phyloP scores from a whole-genome alignment of 2,113 vertebrate species.

The Malurus alboscapulatus region DNA sequence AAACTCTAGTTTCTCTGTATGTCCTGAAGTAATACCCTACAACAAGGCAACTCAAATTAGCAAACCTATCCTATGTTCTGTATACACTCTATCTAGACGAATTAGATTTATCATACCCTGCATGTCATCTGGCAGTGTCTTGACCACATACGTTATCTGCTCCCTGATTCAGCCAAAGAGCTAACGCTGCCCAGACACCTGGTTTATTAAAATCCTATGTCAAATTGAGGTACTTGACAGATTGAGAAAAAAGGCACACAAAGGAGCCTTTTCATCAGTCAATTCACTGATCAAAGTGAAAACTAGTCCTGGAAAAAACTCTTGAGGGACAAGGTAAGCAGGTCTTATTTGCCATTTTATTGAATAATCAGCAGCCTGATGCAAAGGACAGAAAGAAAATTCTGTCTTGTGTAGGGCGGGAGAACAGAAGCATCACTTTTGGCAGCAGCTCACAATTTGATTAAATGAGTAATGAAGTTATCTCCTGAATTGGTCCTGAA shows the following conservation, averaged over 20 bases:
- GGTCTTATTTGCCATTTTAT: background rate
- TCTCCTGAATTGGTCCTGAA: background rate
- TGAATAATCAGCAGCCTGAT: rapidly evolving
- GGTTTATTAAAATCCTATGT: background rate
- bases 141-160: rapidly evolving
- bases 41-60: background rate
- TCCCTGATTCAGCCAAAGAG: background rate
- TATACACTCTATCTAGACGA: background rate
- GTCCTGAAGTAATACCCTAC: background rate
- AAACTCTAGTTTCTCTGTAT: background rate
- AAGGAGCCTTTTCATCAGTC: background rate
- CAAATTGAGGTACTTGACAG: background rate
- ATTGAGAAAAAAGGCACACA: background rate
- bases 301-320: background rate
- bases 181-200: rapidly evolving
- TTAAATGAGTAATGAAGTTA: background rate
- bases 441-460: background rate
- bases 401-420: background rate
- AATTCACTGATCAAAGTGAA: background rate
- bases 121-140: rapidly evolving
- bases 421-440: background rate
- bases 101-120: background rate
- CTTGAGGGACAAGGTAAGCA: background rate
- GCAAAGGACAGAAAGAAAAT: background rate
- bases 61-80: background rate